Percentiles rank a stretch among this genome's conserved stretches.
These are phyloP conservation scores for Formica exsecta DNA, from an alignment of 1,140 invertebrate genomes.

Conservation along the genomic window DNA sequence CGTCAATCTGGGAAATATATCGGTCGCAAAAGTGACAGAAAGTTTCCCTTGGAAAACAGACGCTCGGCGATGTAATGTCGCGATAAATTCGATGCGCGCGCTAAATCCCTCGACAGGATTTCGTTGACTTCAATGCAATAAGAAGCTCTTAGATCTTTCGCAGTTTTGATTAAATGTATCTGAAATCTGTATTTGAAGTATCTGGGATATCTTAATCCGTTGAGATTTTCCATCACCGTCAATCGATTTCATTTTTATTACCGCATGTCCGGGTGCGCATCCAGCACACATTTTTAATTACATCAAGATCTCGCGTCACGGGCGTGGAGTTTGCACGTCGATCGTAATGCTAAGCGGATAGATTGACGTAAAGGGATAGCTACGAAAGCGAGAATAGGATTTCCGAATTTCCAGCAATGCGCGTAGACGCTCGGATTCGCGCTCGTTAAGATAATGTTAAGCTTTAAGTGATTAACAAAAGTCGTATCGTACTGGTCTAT, in stretches of 20 bases:
- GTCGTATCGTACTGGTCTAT: conserved; percentile 67
- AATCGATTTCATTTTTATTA: background rate
- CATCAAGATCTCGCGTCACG: background rate
- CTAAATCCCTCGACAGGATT: background rate
- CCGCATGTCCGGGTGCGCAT: conserved; percentile 3
- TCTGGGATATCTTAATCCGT: background rate
- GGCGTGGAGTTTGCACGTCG: background rate
- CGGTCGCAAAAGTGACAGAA: conserved; percentile 35
- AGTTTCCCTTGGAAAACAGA: conserved; percentile 24
- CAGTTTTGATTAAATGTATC: no score
- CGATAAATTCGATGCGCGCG: conserved; percentile 38
- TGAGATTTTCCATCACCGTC: background rate
- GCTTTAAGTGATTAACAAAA: conserved; percentile 60
- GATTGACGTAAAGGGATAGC: background rate
- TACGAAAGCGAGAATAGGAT: conserved; percentile 5
- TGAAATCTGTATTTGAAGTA: background rate
- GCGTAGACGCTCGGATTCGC: background rate
- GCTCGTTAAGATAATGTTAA: conserved; percentile 58
- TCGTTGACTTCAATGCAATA: conserved; percentile 7
- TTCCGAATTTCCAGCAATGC: background rate
- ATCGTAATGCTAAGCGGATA: background rate
- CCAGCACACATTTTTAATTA: background rate
- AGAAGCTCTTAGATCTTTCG: background rate
- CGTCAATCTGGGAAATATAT: conserved; percentile 36
- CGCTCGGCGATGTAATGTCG: background rate